Evolutionary conservation across 2,797 vertebrate genomes (phyloP), one percentile per base, ranked within the genome.

Genomic region (Neosalanx taihuensis): DNA sequence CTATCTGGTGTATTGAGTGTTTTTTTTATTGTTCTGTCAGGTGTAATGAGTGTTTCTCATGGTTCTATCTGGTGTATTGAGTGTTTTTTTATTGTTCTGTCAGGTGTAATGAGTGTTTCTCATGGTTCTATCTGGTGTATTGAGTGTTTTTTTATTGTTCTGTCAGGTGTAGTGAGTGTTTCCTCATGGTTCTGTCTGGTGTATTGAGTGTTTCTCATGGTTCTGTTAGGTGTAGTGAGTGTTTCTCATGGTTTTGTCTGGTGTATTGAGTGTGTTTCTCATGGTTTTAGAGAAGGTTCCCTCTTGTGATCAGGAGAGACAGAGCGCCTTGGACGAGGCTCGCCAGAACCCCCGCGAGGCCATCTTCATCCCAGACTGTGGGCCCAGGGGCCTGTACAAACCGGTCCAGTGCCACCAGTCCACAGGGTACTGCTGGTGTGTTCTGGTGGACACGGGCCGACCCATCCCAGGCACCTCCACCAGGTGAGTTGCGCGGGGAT

Each of bases 351-450:
- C 96, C 0, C 93, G 94, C 0, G 95, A 98, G 70, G 95, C 93
- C 29, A 94, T 95, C 29, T 98, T 98, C 83, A 96, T 99, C 71
- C 98, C 97, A 0, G 97, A 99, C 85, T 99, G 98, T 2, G 96
- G 93, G 20, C 90, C 91, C 0, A 95, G 91, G 30, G 97, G 96
- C 0, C 94, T 98, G 56, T 99, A 97, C 87, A 96, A 97, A 78
- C 92, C 98, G 0, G 96, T 99, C 75, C 98, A 99, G 77, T 99
- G 98, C 84, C 97, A 99, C 90, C 96, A 99, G 85, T 98, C 96
- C 1, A 99, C 98, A 3, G 96, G 98, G 41, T 99, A 99, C 89
- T 99, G 98, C 89, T 99, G 98, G 98, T 99, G 98, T 76, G 97
- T 99, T 70, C 87, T 96, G 79, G 95, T 97, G 77, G 97, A 99